Evolutionary conservation across 2,113 vertebrate species (phyloP).

Genomic region (Xiphias gladius): DNA sequence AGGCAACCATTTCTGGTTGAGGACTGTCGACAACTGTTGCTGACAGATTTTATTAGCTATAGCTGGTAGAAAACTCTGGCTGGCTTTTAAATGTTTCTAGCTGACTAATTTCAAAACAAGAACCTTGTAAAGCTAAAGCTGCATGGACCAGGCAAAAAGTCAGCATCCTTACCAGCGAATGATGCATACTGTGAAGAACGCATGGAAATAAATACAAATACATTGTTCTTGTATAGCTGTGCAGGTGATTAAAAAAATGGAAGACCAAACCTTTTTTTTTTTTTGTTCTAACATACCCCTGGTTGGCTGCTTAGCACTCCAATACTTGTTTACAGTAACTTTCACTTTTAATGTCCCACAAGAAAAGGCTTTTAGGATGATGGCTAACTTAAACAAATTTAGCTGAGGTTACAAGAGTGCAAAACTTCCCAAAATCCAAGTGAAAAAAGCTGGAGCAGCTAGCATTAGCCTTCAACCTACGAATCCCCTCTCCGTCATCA

Average conservation of each 20-base stretch:
- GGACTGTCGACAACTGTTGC: not conserved
- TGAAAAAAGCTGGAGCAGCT: not conserved
- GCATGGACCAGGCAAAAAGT: not conserved
- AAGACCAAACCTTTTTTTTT: too few relatives aligned
- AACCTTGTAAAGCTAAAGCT: not conserved
- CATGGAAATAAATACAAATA: too few relatives aligned
- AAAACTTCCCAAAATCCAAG: not conserved
- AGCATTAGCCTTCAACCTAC: not conserved
- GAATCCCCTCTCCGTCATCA: not conserved
- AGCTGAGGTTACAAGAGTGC: too few relatives aligned
- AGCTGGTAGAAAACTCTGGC: not conserved
- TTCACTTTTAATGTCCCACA: too few relatives aligned
- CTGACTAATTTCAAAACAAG: not conserved
- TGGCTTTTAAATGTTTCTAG: not conserved
- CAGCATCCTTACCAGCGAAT: not conserved
- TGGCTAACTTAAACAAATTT: too few relatives aligned
- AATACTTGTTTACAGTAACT: too few relatives aligned
- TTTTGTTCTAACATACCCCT: too few relatives aligned
- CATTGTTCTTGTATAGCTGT: too few relatives aligned
- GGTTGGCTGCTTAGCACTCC: too few relatives aligned
- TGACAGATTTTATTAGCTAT: not conserved
- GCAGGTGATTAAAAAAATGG: too few relatives aligned
- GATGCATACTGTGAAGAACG: not conserved
- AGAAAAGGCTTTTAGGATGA: too few relatives aligned
- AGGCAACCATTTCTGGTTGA: not conserved